Evolutionary conservation across 1,140 invertebrate genomes (phyloP).

Genomic region (Pteromalus puparum): DNA sequence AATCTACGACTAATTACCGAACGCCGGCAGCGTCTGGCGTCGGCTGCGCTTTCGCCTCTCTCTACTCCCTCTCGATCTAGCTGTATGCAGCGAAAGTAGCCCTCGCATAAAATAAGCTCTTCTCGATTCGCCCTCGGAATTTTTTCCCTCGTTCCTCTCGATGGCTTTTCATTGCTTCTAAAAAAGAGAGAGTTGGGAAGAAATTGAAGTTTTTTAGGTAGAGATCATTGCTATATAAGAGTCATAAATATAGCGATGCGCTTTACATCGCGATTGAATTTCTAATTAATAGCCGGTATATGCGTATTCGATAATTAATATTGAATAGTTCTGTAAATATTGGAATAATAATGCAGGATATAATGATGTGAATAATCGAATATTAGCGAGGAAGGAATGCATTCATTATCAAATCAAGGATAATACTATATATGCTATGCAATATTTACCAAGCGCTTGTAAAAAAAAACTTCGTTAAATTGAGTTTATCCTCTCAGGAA

Average conservation of each 20-base stretch:
- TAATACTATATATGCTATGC: too few relatives aligned
- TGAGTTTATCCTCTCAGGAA: background rate
- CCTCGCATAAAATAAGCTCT: constrained; percentile 33
- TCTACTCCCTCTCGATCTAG: background rate
- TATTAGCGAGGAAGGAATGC: too few relatives aligned
- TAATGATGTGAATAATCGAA: too few relatives aligned
- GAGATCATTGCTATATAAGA: too few relatives aligned
- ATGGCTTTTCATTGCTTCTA: background rate
- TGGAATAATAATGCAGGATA: too few relatives aligned
- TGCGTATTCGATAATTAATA: too few relatives aligned
- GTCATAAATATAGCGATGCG: too few relatives aligned
- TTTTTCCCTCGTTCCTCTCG: constrained; percentile 7
- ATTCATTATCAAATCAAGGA: too few relatives aligned
- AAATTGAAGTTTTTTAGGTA: too few relatives aligned
- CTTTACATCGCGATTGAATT: too few relatives aligned
- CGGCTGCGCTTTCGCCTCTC: background rate
- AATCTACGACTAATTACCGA: constrained; percentile 52
- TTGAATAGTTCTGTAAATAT: too few relatives aligned
- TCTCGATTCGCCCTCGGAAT: background rate
- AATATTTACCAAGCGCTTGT: background rate
- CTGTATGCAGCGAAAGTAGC: constrained; percentile 33
- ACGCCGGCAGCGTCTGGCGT: constrained; percentile 1
- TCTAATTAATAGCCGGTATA: too few relatives aligned
- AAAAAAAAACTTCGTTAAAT: background rate
- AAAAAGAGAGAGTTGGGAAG: background rate